Base-by-base conservation (phyloP, 2,888 invertebrate species). In the Acrobasis suavella region DNA sequence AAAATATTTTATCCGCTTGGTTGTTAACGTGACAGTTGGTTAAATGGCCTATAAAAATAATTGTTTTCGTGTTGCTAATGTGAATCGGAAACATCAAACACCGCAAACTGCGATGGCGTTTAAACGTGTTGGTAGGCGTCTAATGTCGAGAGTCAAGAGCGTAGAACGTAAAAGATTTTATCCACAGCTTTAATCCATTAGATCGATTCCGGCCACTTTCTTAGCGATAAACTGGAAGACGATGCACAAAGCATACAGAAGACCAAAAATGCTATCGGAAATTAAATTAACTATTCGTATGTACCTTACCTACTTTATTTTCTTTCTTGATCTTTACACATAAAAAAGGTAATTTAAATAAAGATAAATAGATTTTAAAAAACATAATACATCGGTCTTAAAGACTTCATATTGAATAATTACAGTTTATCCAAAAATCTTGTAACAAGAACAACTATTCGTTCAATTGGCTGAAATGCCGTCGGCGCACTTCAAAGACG, bases 181-280 rank as follows among this genome's bases (percentile, higher is more conserved):
- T 69, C 66, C 32, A 32, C 32, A 63, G 50, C 39, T 60, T 49
- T 67, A 65, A 67, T 68, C 64, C 69, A 71, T 69, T 63, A 67
- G 63, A 67, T 64, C 66, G 69, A 72, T 68, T 71, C 67, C 62
- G 62, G 58, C 55, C 65, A 62, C 61, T 77, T 78, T 75, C 77
- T 72, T 73, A 66, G 68, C 61, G 54, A 78, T 74, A 78, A 72
- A 67, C 67, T 63, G 58, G 22, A 22, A 58, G 56, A 17, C 55
- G 64, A 65, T 64, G 67, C 68, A 65, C 63, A 65, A 39, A 64
- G 60, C 61, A 61, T 62, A 63, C 38, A 62, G 63, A 67, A 69
- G 68, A 69, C 67, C 72, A 70, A 70, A 67, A 70, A 42, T 10
- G 42, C 10, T 1, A 22, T 22, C 22, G 1, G 22, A 22, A 22